Percentiles rank a stretch among this genome's conserved stretches.
Evolutionary conservation across 2,888 invertebrate species (phyloP).

Genomic region (Aromia moschata): DNA sequence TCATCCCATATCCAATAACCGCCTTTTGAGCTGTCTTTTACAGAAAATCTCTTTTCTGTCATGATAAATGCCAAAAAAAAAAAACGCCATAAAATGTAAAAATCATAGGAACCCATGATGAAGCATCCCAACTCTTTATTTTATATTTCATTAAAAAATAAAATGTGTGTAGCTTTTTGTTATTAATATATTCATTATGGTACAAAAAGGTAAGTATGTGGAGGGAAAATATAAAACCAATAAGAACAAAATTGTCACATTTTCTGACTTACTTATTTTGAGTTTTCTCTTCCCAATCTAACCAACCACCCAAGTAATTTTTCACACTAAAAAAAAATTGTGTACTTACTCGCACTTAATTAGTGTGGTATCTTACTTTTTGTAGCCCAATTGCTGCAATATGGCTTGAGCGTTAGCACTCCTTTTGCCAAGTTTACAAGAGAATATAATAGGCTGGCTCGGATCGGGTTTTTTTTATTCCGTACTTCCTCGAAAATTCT

Average conservation of each 20-base stretch:
- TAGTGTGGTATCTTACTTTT: conserved; percentile 65
- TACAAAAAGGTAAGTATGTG: no score
- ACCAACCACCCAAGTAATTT: conserved; percentile 64
- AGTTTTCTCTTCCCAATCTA: conserved; percentile 62
- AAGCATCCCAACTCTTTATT: no score
- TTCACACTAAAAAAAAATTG: conserved; percentile 60
- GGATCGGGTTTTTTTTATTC: conserved; percentile 68
- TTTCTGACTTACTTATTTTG: conserved; percentile 36
- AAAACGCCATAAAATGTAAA: no score
- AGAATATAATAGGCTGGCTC: conserved; percentile 71
- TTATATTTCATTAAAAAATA: no score
- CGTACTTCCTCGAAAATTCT: conserved; percentile 68
- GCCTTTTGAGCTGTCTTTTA: conserved; percentile 57
- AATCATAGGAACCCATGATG: no score
- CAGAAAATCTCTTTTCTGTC: conserved; percentile 11
- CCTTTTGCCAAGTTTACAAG: conserved; percentile 74
- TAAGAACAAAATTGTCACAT: no score
- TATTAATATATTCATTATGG: no score
- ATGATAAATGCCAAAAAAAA: no score
- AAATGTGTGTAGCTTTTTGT: no score
- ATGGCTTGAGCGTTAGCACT: conserved; percentile 70
- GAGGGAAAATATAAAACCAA: no score
- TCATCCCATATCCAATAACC: conserved; percentile 64
- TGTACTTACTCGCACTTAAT: not conserved
- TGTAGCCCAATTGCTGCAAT: conserved; percentile 68